phyloP scores from a whole-genome alignment of 1,140 invertebrate species.

The Hydropsyche tenuis region DNA sequence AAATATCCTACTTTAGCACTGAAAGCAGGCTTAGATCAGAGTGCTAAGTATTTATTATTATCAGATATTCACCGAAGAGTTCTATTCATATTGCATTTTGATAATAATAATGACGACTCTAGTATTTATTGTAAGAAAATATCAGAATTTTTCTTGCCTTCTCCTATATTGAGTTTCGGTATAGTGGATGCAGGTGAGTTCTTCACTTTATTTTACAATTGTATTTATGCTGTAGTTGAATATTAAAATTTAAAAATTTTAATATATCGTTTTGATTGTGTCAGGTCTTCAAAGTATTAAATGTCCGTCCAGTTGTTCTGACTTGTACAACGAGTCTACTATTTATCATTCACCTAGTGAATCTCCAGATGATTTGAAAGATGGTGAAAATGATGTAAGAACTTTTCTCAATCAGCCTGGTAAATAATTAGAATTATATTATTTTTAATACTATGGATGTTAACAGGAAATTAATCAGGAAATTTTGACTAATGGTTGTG shows the following conservation, averaged over 20 bases:
- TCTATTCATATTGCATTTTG: slow-evolving; percentile 79
- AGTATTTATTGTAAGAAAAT: slow-evolving; percentile 66
- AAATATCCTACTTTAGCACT: slow-evolving; percentile 59
- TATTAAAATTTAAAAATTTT: neutral
- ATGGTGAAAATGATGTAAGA: slow-evolving; percentile 54
- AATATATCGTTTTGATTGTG: neutral
- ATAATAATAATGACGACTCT: slow-evolving; percentile 53
- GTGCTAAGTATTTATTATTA: slow-evolving; percentile 82
- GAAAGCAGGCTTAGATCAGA: slow-evolving; percentile 83
- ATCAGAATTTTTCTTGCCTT: slow-evolving; percentile 82
- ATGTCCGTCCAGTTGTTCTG: slow-evolving; percentile 58
- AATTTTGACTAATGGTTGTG: slow-evolving; percentile 38
- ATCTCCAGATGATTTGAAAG: slow-evolving; percentile 57
- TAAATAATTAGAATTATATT: too few species aligned
- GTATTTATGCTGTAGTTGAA: neutral
- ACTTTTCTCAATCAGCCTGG: too few species aligned
- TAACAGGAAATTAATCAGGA: slow-evolving; percentile 44
- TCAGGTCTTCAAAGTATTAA: slow-evolving; percentile 55
- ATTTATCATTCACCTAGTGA: slow-evolving; percentile 54
- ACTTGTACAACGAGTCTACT: slow-evolving; percentile 54
- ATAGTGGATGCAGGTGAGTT: slow-evolving; percentile 77
- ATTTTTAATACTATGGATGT: neutral
- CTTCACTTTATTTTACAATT: neutral
- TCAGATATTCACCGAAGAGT: slow-evolving; percentile 81
- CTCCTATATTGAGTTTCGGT: slow-evolving; percentile 84